Base-by-base conservation (phyloP, 2,113 vertebrate species). In the Gallinago undulata region DNA sequence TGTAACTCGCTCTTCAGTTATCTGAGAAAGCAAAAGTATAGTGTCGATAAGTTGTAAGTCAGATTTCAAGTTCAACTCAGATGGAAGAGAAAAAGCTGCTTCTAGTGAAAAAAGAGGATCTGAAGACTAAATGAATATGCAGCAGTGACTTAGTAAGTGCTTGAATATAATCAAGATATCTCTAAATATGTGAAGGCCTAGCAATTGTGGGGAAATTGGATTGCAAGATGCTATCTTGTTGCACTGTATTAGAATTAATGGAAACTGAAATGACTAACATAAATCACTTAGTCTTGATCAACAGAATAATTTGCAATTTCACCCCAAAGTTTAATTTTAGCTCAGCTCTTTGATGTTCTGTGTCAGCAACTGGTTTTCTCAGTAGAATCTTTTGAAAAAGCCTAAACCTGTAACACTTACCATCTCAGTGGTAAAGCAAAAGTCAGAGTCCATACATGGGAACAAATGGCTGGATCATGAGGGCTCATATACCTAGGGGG, bases 41-140 rank as follows among this genome's bases (percentile, higher is more conserved):
- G 3, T 24, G 13, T 48, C 2, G 3, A 7, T n/a, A 86, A 86
- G 31, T 23, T 1, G 0, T 23, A 70, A 48, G 13, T 63, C 19
- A 60, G 66, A 39, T 63, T 62, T 45, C 51, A 41, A 37, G 37
- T 19, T 66, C 56, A 67, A 78, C 3, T 24, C 18, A 53, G 33
- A 37, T 12, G 11, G 30, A 13, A 6, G 19, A 75, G 43, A 60
- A 33, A 63, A n/a, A n/a, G 11, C 8, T 67, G 21, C 12, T 90
- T 63, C 13, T 10, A 55, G 33, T 35, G 51, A 53, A 59, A 87
- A 57, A 84, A 24, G 28, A 10, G 21, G 9, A 69, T 76, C 45
- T 23, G 22, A 78, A 41, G 35, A 22, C 2, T 6, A 79, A 75
- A 45, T 24, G 47, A n/a, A 69, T 90, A 51, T 47, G 22, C 66